Conservation (phyloP, 2,888 invertebrate genomes). For the Oscheius onirici region DNA sequence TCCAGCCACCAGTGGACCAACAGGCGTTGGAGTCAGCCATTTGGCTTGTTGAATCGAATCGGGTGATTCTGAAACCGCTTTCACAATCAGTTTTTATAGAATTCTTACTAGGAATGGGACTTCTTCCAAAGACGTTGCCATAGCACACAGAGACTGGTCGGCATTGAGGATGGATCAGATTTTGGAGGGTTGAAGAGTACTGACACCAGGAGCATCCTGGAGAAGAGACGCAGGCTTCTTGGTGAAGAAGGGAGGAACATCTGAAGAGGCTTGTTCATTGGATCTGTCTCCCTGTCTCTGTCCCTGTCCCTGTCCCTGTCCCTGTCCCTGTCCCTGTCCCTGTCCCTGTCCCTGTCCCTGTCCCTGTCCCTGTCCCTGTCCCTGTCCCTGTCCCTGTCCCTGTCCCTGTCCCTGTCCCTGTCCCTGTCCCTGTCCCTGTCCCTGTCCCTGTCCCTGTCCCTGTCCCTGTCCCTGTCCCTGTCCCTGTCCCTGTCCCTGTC, state of each 20-base stretch:
- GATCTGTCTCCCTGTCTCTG: too few relatives aligned
- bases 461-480: too few relatives aligned
- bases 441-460: too few relatives aligned
- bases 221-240: conserved; percentile 28
- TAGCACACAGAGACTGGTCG: conserved; percentile 34
- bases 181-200: background rate
- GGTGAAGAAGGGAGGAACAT: conserved; percentile 21
- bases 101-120: background rate
- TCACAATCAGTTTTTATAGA: background rate
- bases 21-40: conserved; percentile 21
- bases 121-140: conserved; percentile 22
- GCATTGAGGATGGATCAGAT: conserved; percentile 31
- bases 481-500: too few relatives aligned
- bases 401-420: too few relatives aligned
- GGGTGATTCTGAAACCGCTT: background rate
- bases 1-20: conserved; percentile 29
- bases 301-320: too few relatives aligned
- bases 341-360: too few relatives aligned
- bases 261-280: too few relatives aligned
- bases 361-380: too few relatives aligned
- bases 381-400: too few relatives aligned
- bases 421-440: too few relatives aligned
- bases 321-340: too few relatives aligned
- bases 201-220: conserved; percentile 31
- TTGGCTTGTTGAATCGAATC: background rate